Conservation (phyloP, 1,140 invertebrate genomes). For the Phymorhynchus buccinoides region DNA sequence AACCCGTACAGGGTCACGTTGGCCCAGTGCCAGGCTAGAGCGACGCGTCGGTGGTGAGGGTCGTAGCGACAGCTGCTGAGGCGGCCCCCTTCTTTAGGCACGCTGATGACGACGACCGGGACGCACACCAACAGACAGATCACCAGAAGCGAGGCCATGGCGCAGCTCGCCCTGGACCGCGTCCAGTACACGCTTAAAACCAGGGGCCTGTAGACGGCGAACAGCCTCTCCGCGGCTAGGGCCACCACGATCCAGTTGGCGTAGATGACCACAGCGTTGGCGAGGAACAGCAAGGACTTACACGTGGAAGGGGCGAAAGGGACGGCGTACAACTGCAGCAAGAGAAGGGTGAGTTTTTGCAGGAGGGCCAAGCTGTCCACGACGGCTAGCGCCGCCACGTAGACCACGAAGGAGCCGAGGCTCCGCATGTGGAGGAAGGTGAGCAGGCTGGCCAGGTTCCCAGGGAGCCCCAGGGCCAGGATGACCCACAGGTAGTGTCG, state of each 20-base stretch:
- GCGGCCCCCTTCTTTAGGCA: background rate
- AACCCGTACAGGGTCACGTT: constrained; percentile 55
- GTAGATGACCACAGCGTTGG: constrained; percentile 46
- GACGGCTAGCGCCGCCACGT: constrained; percentile 54
- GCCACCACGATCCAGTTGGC: constrained; percentile 62
- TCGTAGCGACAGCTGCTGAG: background rate
- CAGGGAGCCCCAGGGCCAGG: constrained; percentile 51
- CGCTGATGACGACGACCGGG: background rate
- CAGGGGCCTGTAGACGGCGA: constrained; percentile 59
- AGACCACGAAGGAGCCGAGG: constrained; percentile 52
- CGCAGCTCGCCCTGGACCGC: constrained; percentile 36
- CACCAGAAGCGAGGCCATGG: constrained; percentile 20
- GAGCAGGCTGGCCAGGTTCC: constrained; percentile 54
- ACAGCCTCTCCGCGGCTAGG: constrained; percentile 58
- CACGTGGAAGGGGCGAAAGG: background rate
- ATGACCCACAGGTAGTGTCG: constrained; percentile 54
- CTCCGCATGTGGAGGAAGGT: constrained; percentile 53
- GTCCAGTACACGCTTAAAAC: constrained; percentile 53
- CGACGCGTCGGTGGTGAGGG: constrained; percentile 36
- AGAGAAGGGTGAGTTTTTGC: constrained; percentile 37
- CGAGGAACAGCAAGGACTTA: constrained; percentile 20
- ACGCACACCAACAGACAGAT: background rate
- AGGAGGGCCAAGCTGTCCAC: constrained; percentile 50
- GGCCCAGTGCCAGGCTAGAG: constrained; percentile 57
- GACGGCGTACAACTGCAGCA: background rate